Evolutionary conservation across 1,140 invertebrate genomes (phyloP), one percentile per base, ranked within the genome.

Genomic region (Temnothorax curvispinosus): DNA sequence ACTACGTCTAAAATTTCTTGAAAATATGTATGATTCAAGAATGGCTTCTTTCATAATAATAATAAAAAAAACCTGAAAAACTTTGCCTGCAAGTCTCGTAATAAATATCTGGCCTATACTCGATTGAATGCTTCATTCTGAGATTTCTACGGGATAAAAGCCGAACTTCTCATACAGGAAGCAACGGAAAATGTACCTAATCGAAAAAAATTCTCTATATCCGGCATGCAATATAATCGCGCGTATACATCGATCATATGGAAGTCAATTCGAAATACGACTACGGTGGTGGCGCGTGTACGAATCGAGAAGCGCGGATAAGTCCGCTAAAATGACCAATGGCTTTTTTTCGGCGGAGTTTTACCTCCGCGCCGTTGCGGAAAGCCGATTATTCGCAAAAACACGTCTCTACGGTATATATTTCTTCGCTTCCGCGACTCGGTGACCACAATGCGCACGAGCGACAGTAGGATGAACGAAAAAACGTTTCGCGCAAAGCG

Each of bases 341-440:
- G 74, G 81, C 64, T 78, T 90, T 67, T 69, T 76, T 86, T 74
- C 72, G 60, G 38, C 15, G 5, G 21, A 65, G 13, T 18, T 85
- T 65, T 35, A 47, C 9, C n/a, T 81, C 82, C 8, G 21, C 15
- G 3, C 84, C 88, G 88, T 87, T 89, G 80, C 90, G 87, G 86
- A 91, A 93, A 93, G 89, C 89, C 92, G 92, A 93, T 92, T 92
- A 72, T 84, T 81, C 67, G 64, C 81, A 91, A 88, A 91, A 91
- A 92, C 58, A 90, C 88, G 89, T 92, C 89, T 92, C 89, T 86
- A 81, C 71, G 54, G 74, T 74, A 72, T 74, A 72, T 74, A 64
- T 88, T 90, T 90, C 89, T 88, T 90, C 85, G 44, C 44, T 62
- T 27, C 9, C 75, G 41, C 72, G n/a, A n/a, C n/a, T 41, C 86